Base-by-base conservation (phyloP, 2,888 invertebrate species). In the Helleia helle region DNA sequence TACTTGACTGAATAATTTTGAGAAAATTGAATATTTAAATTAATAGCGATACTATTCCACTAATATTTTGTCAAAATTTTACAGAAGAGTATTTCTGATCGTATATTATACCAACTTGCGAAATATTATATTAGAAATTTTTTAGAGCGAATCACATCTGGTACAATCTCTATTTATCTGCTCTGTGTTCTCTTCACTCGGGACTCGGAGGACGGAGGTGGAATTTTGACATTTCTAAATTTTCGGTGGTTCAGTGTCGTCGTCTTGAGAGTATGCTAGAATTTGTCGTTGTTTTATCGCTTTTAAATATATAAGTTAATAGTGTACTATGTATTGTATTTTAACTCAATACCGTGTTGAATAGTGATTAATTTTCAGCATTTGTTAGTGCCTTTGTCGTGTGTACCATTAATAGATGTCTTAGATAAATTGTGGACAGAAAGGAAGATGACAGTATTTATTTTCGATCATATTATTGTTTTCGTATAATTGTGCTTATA, bases 361-460 rank as follows among this genome's bases (percentile, higher is more conserved):
- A 59, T 56, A 49, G 58, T 65, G 53, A 53, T 56, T 55, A 46
- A 49, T 55, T 50, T 53, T 48, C 47, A 53, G 56, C 51, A 47
- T 49, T 51, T 59, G 54, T 45, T 54, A 59, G 65, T 65, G 63
- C 58, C 58, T 63, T 57, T 50, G 52, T 55, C 50, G 55, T 64
- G 59, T 63, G 60, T 64, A 58, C 54, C 60, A 59, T 65, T 67
- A 59, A 60, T 63, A 69, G 60, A 60, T 69, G 62, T 65, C 62
- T 54, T 57, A 62, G 63, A 64, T 66, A 70, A 58, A 63, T 69
- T 65, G 68, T 68, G 67, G 52, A 52, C 51, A 49, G 60, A 59
- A 61, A 62, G 65, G 65, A 80, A 72, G 69, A 81, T 80, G 83
- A 75, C 62, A 66, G 68, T 61, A 71, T 69, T 69, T 63, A 67